phyloP scores from a whole-genome alignment of 2,113 vertebrate species.

The Grus americana region DNA sequence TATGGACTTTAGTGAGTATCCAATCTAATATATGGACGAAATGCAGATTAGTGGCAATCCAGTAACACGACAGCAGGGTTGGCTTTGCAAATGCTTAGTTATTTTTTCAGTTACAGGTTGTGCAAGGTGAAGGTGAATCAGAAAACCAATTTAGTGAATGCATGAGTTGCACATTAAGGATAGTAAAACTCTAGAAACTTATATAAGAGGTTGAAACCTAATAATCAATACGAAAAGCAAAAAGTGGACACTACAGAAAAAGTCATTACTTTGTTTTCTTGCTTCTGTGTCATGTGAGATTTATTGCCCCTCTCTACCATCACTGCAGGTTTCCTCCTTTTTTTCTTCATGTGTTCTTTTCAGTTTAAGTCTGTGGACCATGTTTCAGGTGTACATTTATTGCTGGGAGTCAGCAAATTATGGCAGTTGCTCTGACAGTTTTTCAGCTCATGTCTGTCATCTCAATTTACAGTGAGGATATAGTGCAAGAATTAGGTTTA shows the following conservation, averaged over 20 bases:
- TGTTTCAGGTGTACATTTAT: not conserved
- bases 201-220: not conserved
- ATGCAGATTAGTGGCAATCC: not conserved
- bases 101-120: not conserved
- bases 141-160: not conserved
- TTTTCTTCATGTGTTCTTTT: not conserved
- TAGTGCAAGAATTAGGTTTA: constrained; percentile 47
- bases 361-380: not conserved
- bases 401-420: constrained; percentile 26
- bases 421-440: not conserved
- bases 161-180: not conserved
- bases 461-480: constrained; percentile 54
- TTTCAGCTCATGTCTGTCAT: constrained; percentile 21
- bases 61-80: fast-evolving
- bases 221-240: not conserved
- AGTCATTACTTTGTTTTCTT: not conserved
- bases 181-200: not conserved
- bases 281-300: not conserved
- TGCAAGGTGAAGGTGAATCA: not conserved
- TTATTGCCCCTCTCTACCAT: not conserved
- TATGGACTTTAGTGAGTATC: not conserved
- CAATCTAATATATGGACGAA: not conserved
- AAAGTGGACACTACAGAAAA: not conserved
- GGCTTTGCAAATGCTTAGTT: not conserved
- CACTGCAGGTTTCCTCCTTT: not conserved